Percentiles rank a stretch among this genome's conserved stretches.
Conservation (phyloP, 2,797 vertebrate genomes). For the Champsocephalus gunnari region DNA sequence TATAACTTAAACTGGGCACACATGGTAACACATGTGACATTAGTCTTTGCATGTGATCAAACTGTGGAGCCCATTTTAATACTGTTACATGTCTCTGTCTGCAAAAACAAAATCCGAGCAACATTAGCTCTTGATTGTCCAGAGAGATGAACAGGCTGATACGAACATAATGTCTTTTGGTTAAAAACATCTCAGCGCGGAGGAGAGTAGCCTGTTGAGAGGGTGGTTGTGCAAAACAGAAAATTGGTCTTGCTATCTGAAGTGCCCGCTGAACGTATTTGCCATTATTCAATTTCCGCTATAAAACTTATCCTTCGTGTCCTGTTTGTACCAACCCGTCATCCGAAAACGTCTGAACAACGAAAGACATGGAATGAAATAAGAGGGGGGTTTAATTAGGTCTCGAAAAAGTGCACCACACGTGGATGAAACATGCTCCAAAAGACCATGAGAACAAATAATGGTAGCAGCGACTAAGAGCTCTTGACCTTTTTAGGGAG, state of each 20-base stretch:
- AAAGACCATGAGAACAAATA: slow-evolving; percentile 44
- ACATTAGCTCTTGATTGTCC: background rate
- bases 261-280: background rate
- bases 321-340: background rate
- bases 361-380: slow-evolving; percentile 3
- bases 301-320: background rate
- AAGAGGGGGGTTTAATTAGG: slow-evolving; percentile 43
- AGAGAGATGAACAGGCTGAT: background rate
- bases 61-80: background rate
- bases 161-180: background rate
- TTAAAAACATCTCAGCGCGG: background rate
- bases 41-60: background rate
- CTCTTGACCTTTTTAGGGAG: slow-evolving; percentile 13
- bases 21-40: background rate
- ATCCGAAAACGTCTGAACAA: background rate
- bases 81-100: background rate
- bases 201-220: background rate
- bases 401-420: slow-evolving; percentile 29
- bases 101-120: background rate
- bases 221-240: background rate
- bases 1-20: background rate
- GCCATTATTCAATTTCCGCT: slow-evolving; percentile 1
- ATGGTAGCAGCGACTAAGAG: background rate
- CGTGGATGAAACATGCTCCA: slow-evolving; percentile 35
- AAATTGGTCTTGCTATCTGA: slow-evolving; percentile 8